These are phyloP conservation scores for Acanthosepion esculentum DNA, from an alignment of 2,888 invertebrate species.

Conservation along the genomic window DNA sequence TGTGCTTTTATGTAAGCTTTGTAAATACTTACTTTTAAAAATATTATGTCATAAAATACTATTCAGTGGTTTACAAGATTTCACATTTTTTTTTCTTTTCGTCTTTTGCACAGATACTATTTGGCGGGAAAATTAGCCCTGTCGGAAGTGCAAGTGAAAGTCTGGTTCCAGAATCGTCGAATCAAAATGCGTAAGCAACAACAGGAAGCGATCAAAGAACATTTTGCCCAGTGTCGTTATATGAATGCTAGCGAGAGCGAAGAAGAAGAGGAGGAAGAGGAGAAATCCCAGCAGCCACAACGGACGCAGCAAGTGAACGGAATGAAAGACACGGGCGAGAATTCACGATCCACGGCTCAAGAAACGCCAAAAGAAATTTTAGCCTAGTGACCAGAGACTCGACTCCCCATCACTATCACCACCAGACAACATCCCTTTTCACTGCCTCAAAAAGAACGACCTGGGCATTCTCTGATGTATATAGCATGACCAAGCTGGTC, in stretches of 20 bases:
- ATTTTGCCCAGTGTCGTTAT: not conserved
- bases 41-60: not conserved
- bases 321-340: not conserved
- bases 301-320: not conserved
- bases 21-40: no score
- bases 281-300: not conserved
- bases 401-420: no score
- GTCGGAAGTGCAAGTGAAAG: slow-evolving; percentile 88
- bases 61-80: not conserved
- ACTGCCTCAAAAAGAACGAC: no score
- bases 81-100: no score
- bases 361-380: not conserved
- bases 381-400: not conserved
- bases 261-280: not conserved
- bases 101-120: slow-evolving; percentile 80
- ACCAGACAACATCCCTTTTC: no score
- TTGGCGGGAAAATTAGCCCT: slow-evolving; percentile 90
- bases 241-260: not conserved
- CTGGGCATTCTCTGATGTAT: no score
- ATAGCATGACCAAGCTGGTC: no score
- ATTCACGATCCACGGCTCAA: not conserved
- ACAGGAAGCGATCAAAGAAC: slow-evolving; percentile 76
- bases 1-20: no score
- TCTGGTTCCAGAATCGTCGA: slow-evolving; percentile 78
- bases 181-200: slow-evolving; percentile 97